Conservation (phyloP, 1,140 invertebrate species). For the Parasteatoda tepidariorum region DNA sequence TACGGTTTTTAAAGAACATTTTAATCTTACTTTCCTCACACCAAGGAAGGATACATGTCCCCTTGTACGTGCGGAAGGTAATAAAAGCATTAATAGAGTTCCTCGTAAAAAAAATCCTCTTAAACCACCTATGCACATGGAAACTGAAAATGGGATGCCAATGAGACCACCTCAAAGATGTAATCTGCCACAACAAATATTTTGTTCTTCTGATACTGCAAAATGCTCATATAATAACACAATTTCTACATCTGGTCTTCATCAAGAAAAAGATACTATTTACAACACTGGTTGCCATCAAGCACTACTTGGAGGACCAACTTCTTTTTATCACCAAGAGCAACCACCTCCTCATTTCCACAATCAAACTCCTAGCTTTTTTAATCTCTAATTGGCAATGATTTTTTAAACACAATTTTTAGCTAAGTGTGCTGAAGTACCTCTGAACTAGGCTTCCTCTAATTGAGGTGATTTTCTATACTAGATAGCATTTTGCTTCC, state of each 20-base stretch:
- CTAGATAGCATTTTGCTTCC: too few relatives aligned
- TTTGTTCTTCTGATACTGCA: constrained; percentile 48
- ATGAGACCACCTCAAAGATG: constrained; percentile 38
- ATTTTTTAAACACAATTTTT: too few relatives aligned
- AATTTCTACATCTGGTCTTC: constrained; percentile 12
- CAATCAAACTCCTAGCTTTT: constrained; percentile 55
- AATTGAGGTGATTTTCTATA: too few relatives aligned
- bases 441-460: too few relatives aligned
- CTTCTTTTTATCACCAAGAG: constrained; percentile 49
- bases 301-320: constrained; percentile 10
- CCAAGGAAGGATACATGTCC: constrained; percentile 28
- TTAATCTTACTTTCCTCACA: constrained; percentile 41
- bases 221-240: constrained; percentile 49
- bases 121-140: neutral
- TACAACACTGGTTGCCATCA: constrained; percentile 30
- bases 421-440: too few relatives aligned
- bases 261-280: constrained; percentile 51
- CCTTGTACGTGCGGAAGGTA: neutral
- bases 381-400: constrained; percentile 47
- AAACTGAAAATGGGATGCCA: constrained; percentile 22
- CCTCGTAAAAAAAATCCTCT: constrained; percentile 34
- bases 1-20: constrained; percentile 49
- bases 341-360: constrained; percentile 36
- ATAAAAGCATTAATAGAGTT: neutral
- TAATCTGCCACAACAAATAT: constrained; percentile 32